Conservation (phyloP, 2,113 vertebrate genomes). For the zebrafish (Danio rerio) region DNA sequence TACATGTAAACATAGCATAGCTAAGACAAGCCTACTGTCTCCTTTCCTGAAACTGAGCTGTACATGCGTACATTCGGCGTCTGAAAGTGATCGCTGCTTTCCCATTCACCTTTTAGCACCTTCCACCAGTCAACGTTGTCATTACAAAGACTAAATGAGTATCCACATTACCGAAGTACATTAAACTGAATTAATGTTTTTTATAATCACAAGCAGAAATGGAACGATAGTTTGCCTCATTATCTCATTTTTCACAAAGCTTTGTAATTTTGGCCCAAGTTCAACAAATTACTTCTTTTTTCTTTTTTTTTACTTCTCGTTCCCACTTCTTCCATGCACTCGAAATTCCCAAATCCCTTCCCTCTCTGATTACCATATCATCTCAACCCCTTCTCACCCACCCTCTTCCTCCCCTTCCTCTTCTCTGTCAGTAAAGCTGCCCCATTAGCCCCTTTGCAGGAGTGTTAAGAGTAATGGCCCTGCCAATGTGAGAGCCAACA, state of each 20-base stretch:
- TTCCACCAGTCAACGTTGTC: constrained; percentile 17
- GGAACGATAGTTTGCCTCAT: constrained; percentile 29
- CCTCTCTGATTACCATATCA: constrained; percentile 59
- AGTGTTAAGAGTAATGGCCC: constrained; percentile 66
- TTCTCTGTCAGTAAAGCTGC: constrained; percentile 59
- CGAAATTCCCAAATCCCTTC: constrained; percentile 60
- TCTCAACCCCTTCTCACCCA: constrained; percentile 37
- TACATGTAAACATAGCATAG: no score
- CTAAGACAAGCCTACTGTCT: no score
- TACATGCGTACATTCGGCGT: background rate
- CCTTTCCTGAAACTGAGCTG: no score
- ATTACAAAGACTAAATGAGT: constrained; percentile 21
- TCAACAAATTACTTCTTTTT: constrained; percentile 15
- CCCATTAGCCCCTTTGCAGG: constrained; percentile 57
- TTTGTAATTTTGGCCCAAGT: constrained; percentile 36
- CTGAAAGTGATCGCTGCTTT: background rate
- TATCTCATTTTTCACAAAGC: constrained; percentile 41
- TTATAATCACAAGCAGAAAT: constrained; percentile 37
- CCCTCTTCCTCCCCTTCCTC: constrained; percentile 39
- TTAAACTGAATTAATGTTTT: constrained; percentile 33
- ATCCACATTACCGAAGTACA: constrained; percentile 20
- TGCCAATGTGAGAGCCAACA: constrained; percentile 60
- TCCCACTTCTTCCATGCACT: constrained; percentile 49
- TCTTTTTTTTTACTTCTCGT: constrained; percentile 24
- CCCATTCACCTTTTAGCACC: constrained; percentile 12